Percentiles rank a stretch among this genome's conserved stretches.
Conservation (phyloP, 2,888 invertebrate species). For the Coleophora flavipennella region DNA sequence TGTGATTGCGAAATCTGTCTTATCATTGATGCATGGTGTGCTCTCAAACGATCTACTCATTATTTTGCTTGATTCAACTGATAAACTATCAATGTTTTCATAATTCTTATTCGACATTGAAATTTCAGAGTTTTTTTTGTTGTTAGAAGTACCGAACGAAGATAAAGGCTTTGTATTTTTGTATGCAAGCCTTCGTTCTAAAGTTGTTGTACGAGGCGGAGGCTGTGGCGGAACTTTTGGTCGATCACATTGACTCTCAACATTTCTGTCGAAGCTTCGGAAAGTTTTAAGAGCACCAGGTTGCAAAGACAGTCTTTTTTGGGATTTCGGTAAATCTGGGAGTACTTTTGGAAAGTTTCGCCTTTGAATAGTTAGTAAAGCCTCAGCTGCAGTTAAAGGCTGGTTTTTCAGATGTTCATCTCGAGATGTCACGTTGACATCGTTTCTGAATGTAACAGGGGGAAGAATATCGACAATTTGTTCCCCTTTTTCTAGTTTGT, state of each 20-base stretch:
- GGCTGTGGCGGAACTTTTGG: conserved; percentile 77
- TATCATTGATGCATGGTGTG: conserved; percentile 17
- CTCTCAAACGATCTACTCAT: conserved; percentile 36
- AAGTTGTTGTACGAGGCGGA: conserved; percentile 81
- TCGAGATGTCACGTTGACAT: conserved; percentile 83
- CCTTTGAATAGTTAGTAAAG: conserved; percentile 80
- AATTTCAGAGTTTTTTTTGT: conserved; percentile 33
- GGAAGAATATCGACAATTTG: conserved; percentile 48
- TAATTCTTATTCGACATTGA: conserved; percentile 32
- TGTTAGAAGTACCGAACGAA: conserved; percentile 41
- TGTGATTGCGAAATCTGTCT: conserved; percentile 18
- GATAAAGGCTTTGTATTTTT: conserved; percentile 53
- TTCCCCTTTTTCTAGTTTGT: conserved; percentile 33
- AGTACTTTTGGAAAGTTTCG: conserved; percentile 89
- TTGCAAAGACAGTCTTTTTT: conserved; percentile 78
- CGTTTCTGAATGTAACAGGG: conserved; percentile 64
- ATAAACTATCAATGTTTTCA: conserved; percentile 49
- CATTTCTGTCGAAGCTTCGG: conserved; percentile 33
- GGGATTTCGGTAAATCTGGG: conserved; percentile 78
- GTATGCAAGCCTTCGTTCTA: conserved; percentile 71
- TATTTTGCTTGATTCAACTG: conserved; percentile 22
- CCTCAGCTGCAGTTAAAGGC: conserved; percentile 77
- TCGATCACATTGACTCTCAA: conserved; percentile 43
- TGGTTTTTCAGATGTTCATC: conserved; percentile 60
- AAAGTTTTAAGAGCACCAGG: conserved; percentile 62